Base-by-base conservation (phyloP, 2,797 vertebrate species). In the Megaceryle alcyon region DNA sequence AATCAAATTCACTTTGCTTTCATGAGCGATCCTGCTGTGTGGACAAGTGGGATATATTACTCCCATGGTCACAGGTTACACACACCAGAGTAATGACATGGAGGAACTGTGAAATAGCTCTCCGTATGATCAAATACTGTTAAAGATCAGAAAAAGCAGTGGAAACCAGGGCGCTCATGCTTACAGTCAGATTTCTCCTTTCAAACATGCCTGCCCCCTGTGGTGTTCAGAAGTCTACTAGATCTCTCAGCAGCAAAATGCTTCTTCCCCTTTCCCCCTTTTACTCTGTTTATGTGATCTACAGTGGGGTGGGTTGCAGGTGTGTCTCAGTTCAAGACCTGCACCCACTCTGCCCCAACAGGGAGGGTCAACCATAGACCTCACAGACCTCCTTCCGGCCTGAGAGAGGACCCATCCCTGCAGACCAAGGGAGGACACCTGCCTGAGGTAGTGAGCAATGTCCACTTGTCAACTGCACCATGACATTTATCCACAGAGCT, bases 1-100 rank as follows among this genome's bases (percentile, higher is more conserved):
- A 93, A 75, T 84, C 60, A 83, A 91, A 89, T 60, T 90, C 56
- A 35, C 82, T 95, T 92, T 77, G 54, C 37, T 69, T 82, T 93
- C 54, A n/a, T 61, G 70, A 92, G 35, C 2, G 17, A n/a, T 29
- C 89, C 92, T 57, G 54, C 84, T 90, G 76, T 1, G 48, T 89
- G 64, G 57, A 54, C 81, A 91, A 92, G 81, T 39, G 49, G 64
- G 88, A 33, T 91, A 10, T 12, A 14, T 93, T 72, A 43, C 44
- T 94, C 53, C 37, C 0, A 46, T 41, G 66, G 35, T 48, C 1
- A 6, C 4, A 19, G 49, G 61, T 90, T 86, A 64, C 44, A 89
- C 53, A 31, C 28, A 44, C 26, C 37, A 72, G 82, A 86, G 21
- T 43, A 77, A 69, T 48, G 43, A 31, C 56, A 53, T 1, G 6